Evolutionary conservation across 2,113 vertebrate species (phyloP), one percentile per base, ranked within the genome.

Genomic region (Anser brachyrhynchus): DNA sequence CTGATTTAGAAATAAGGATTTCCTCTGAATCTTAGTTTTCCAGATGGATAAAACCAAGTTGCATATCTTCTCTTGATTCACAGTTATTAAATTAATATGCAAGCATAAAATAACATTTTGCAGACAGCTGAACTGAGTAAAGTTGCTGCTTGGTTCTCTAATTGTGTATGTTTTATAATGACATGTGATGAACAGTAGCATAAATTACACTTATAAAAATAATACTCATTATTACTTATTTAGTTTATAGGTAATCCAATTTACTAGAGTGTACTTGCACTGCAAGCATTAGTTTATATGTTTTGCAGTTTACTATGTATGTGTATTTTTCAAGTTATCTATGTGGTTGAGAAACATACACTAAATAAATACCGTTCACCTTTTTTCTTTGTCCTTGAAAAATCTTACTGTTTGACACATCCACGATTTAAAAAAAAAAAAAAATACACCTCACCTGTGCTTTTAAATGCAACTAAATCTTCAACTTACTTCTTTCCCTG

Each of bases 131-230:
- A 90, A 79, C 82, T 25, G 6, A 62, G 44, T 28, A 54, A 55
- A 90, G 58, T 55, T 85, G 43, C 71, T 92, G 26, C 75, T 85
- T 90, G 51, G 20, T 95, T 77, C 64, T 51, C 64, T 93, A 89
- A 78, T 46, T 75, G 59, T 55, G 57, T 22, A 29, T 75, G 90
- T 96, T 84, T 78, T 76, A 39, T 93, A 65, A 59, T 69, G 41
- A 19, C 35, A 20, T 87, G 28, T 66, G 66, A 92, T 82, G 19
- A 91, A 82, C 16, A 61, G 52, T 61, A 31, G 13, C 65, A 89
- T 84, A 92, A 91, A 71, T 94, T 73, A 87, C 58, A 84, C 55
- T 80, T 74, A 46, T 5, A 46, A 84, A 91, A 72, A 46, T 58
- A 90, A 22, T 25, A 41, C 49, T 89, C 21, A 46, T 87, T 33